These are phyloP conservation scores for Tympanuchus pallidicinctus DNA, from an alignment of 2,113 vertebrate species.

Conservation along the genomic window DNA sequence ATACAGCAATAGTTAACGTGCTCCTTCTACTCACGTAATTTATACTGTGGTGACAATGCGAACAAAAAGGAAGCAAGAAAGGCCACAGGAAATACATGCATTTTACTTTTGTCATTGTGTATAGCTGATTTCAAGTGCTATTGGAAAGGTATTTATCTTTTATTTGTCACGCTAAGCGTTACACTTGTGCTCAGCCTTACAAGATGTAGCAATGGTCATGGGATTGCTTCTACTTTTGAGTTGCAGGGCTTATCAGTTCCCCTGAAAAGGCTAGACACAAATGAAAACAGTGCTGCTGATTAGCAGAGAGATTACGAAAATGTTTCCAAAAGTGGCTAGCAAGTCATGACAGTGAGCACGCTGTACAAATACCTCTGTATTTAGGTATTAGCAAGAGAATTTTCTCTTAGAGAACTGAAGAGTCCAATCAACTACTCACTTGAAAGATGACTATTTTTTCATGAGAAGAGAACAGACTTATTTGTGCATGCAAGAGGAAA, in stretches of 20 bases:
- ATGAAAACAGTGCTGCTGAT: neutral
- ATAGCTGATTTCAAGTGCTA: neutral
- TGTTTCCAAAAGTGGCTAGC: neutral
- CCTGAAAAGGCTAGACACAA: neutral
- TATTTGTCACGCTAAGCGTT: fast-evolving
- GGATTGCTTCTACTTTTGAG: neutral
- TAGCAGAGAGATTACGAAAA: neutral
- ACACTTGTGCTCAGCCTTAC: neutral
- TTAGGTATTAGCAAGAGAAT: fast-evolving
- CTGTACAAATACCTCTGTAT: neutral
- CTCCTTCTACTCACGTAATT: neutral
- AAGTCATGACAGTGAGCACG: neutral
- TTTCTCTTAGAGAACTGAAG: neutral
- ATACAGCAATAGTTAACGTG: neutral
- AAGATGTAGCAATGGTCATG: neutral
- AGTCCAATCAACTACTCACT: neutral
- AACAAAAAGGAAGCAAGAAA: neutral
- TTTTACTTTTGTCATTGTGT: neutral
- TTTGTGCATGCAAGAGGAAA: neutral
- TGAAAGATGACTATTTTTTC: neutral
- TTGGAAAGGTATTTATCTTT: neutral
- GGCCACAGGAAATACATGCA: neutral
- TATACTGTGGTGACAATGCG: neutral
- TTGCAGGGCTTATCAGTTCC: neutral
- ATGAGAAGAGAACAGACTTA: neutral